Evolutionary conservation across 2,888 invertebrate genomes (phyloP).

Genomic region (Pogonocherus hispidulus): DNA sequence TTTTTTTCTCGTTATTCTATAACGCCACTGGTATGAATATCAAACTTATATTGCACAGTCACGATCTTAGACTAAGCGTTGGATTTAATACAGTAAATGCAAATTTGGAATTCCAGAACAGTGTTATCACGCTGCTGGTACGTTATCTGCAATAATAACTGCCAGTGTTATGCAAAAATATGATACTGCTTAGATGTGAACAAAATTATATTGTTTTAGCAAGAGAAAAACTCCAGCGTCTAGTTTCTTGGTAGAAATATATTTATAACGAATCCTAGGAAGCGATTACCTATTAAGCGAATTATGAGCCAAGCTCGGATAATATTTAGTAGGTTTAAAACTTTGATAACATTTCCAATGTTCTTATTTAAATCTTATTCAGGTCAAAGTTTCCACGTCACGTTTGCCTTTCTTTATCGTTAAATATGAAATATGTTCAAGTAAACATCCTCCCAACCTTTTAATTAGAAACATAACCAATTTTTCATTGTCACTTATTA

Average conservation of each 20-base stretch:
- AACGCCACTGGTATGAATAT: background rate
- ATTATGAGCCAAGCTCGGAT: too few species aligned
- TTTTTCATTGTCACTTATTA: too few species aligned
- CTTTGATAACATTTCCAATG: background rate
- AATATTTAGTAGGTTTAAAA: too few species aligned
- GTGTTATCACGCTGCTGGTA: background rate
- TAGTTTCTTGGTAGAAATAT: background rate
- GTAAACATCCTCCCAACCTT: too few species aligned
- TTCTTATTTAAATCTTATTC: background rate
- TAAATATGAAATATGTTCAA: background rate
- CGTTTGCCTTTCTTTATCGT: background rate
- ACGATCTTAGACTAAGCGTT: conserved; percentile 32
- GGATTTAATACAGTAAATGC: conserved; percentile 44
- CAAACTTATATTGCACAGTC: conserved; percentile 6
- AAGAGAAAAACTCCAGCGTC: background rate
- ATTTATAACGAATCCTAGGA: too few species aligned
- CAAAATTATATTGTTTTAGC: background rate
- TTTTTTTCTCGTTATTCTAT: too few species aligned
- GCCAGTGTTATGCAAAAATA: background rate
- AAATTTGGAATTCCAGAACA: conserved; percentile 30
- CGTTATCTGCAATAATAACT: background rate
- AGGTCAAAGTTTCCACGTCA: background rate
- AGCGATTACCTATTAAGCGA: too few species aligned
- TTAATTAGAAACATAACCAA: too few species aligned
- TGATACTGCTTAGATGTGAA: background rate